phyloP scores from a whole-genome alignment of 2,113 vertebrate species.

The Megaceryle torquata region DNA sequence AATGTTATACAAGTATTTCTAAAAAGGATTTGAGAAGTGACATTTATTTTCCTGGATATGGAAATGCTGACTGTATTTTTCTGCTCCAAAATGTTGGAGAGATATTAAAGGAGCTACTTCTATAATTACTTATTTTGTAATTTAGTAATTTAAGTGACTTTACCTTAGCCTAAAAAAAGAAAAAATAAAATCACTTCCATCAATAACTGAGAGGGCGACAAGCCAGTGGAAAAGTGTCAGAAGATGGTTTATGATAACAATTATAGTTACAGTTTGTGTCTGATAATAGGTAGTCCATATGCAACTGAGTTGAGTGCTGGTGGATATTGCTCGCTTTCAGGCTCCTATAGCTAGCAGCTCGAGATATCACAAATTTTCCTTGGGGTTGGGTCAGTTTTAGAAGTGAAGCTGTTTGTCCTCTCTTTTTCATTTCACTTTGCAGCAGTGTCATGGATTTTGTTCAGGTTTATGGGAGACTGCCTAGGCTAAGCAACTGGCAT shows the following conservation, averaged over 20 bases:
- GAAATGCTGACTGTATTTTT: neutral
- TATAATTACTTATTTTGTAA: neutral
- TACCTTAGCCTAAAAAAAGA: neutral
- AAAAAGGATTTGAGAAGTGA: neutral
- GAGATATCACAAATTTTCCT: neutral
- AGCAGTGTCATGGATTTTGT: neutral
- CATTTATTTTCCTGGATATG: neutral
- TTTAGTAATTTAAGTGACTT: neutral
- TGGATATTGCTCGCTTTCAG: neutral
- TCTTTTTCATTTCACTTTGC: neutral
- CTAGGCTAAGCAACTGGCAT: neutral
- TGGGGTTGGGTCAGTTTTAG: neutral
- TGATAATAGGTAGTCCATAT: neutral
- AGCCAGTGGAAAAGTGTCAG: neutral
- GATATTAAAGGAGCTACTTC: neutral
- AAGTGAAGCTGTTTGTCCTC: constrained; percentile 19
- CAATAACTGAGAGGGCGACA: neutral
- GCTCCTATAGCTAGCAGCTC: neutral
- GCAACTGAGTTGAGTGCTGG: neutral
- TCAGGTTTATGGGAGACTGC: constrained; percentile 25
- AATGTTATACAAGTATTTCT: neutral
- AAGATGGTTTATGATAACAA: neutral
- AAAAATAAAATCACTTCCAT: neutral
- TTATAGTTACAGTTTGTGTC: neutral
- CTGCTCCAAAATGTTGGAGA: neutral